Percentiles rank a stretch among this genome's conserved stretches.
Conservation (phyloP, 2,113 vertebrate species). For the Tylochromis polylepis region DNA sequence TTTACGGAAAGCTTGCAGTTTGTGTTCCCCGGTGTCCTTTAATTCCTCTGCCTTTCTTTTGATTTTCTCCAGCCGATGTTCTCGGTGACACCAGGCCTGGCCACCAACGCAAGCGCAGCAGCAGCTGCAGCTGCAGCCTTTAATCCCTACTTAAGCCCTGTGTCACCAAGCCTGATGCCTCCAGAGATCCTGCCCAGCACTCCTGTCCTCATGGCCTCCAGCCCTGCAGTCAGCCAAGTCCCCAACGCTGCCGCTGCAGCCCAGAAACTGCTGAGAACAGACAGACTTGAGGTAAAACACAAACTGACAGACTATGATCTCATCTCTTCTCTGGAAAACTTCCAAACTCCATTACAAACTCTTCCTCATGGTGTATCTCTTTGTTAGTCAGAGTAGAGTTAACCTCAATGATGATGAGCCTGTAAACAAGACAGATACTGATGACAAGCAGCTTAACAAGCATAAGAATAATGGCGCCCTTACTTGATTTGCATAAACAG, state of each 20-base stretch:
- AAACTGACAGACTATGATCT: not conserved
- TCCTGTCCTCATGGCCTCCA: conserved; percentile 89
- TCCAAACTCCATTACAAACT: not conserved
- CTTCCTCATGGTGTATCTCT: not conserved
- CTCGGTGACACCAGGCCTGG: conserved; percentile 88
- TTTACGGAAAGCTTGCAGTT: not conserved
- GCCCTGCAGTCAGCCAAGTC: conserved; percentile 78
- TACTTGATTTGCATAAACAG: not conserved
- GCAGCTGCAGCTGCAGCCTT: conserved; percentile 87
- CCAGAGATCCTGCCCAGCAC: conserved; percentile 87
- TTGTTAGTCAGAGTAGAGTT: not conserved
- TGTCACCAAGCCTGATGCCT: conserved; percentile 92
- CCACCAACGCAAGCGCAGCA: conserved; percentile 75
- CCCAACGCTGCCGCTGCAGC: conserved; percentile 85
- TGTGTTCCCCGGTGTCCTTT: not conserved
- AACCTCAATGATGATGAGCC: not conserved
- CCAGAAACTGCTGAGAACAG: conserved; percentile 95
- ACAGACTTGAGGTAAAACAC: conserved; percentile 89
- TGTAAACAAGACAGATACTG: not conserved
- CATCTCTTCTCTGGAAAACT: not conserved
- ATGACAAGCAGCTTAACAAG: conserved; percentile 22
- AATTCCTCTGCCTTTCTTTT: not conserved
- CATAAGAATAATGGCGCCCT: not conserved
- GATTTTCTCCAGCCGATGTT: conserved; percentile 85
- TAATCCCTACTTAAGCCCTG: conserved; percentile 96